Base-by-base conservation (phyloP, 1,140 invertebrate genomes). In the Macrocentrus cingulum region DNA sequence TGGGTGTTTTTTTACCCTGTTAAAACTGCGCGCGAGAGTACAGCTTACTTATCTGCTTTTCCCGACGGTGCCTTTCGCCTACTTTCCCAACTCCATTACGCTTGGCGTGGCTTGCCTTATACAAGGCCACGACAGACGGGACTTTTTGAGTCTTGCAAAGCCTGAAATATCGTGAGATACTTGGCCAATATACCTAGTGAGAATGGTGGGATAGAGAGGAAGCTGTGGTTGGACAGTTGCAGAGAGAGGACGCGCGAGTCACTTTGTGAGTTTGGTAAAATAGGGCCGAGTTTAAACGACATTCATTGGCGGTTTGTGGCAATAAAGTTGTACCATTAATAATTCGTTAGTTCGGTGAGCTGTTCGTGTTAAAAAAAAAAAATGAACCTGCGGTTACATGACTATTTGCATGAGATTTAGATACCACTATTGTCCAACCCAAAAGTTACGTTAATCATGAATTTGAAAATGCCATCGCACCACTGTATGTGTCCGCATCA, bases 251-350 rank as follows among this genome's bases (percentile, higher is more conserved):
- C n/a, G n/a, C n/a, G n/a, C n/a, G n/a, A 23, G 22, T 36, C 36
- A 8, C 23, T 22, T 50, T 3, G 13, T 11, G 32, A 45, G 44
- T 19, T 15, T n/a, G 42, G 13, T 44, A 22, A 58, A 51, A 58
- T 51, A 34, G 44, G 49, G 36, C 20, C 34, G 34, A 58, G 50
- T 61, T 51, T 16, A 56, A 52, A 29, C 34, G 41, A 61, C 48
- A 56, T 52, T 57, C 55, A 61, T 57, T 52, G 36, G 36, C 29
- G 54, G 41, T 49, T 41, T 32, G 37, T 49, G 19, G 54, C 34
- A 23, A 61, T 46, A 51, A 56, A 56, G 39, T 61, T 61, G 13
- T 6, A n/a, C n/a, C 32, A 52, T 56, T 61, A 56, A 56, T 56
- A 61, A 56, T 56, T 45, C 42, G 41, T 45, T 45, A 48, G 41